Percentiles rank a stretch among this genome's conserved stretches.
phyloP scores from a whole-genome alignment of 2,888 invertebrate genomes.

The Chloromyia formosa region DNA sequence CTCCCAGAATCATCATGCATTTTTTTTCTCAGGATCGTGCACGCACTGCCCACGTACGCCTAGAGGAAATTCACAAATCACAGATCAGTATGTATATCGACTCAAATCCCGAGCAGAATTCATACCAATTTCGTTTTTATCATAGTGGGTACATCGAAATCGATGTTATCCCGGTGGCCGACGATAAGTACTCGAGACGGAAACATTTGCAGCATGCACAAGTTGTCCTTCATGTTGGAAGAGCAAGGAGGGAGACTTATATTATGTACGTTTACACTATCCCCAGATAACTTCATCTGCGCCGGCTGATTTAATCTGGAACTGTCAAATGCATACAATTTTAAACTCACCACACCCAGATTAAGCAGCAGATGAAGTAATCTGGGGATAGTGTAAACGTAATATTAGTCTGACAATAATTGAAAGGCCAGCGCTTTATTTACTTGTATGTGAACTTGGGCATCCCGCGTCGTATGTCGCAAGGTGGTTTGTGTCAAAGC shows the following conservation, averaged over 20 bases:
- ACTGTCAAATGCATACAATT: too few species aligned
- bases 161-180: constrained; percentile 89
- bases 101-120: too few species aligned
- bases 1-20: constrained; percentile 72
- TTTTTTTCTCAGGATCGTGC: constrained; percentile 81
- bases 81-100: not conserved
- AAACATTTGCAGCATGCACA: constrained; percentile 84
- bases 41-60: constrained; percentile 72
- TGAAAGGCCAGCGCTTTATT: too few species aligned
- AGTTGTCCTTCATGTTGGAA: constrained; percentile 87
- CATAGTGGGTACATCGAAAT: constrained; percentile 82
- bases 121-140: constrained; percentile 81
- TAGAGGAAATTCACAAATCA: constrained; percentile 48
- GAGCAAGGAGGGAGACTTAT: constrained; percentile 52
- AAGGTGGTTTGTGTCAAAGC: constrained; percentile 84
- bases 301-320: too few species aligned
- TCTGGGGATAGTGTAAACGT: too few species aligned
- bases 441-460: too few species aligned
- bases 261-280: constrained; percentile 74
- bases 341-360: too few species aligned
- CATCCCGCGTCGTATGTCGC: constrained; percentile 83
- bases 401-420: too few species aligned
- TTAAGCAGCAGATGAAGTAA: too few species aligned
- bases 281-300: too few species aligned
- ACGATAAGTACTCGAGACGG: constrained; percentile 83